A percentile compares a stretch with the other conserved stretches of the same genome.
Conservation (phyloP, 2,797 vertebrate species). For the Potorous gilbertii region DNA sequence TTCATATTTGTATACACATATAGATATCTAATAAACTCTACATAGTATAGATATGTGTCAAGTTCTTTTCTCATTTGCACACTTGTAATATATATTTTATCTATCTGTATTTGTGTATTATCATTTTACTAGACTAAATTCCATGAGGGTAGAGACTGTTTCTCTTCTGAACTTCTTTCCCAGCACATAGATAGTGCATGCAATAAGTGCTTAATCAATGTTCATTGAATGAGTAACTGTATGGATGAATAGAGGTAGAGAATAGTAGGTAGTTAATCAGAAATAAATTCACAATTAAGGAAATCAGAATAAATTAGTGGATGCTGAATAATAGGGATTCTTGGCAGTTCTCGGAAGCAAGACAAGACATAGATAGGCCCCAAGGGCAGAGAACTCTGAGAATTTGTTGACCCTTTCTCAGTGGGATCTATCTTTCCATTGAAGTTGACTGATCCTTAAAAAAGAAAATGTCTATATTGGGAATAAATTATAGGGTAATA, state of each 20-base stretch:
- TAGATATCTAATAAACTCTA: neutral
- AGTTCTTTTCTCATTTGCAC: neutral
- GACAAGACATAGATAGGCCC: slow-evolving; percentile 11
- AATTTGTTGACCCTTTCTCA: neutral
- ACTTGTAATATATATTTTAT: neutral
- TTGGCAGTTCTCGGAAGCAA: slow-evolving; percentile 31
- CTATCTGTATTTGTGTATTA: neutral
- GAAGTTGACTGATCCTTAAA: slow-evolving; percentile 25
- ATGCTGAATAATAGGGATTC: neutral
- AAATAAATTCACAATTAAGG: neutral
- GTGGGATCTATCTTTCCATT: slow-evolving; percentile 2
- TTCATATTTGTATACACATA: neutral
- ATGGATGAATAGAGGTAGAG: neutral
- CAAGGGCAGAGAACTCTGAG: neutral
- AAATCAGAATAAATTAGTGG: neutral
- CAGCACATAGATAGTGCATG: neutral
- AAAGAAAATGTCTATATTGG: slow-evolving; percentile 21
- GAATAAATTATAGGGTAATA: slow-evolving; percentile 4
- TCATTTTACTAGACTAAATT: neutral
- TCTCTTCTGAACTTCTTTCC: neutral
- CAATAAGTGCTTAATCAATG: neutral
- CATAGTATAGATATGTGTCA: neutral
- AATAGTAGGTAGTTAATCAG: neutral
- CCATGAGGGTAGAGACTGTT: neutral
- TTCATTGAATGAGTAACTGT: neutral